These are phyloP conservation scores for Mormyrops boulengeri DNA, from an alignment of 2,797 vertebrate genomes.

Conservation along the genomic window DNA sequence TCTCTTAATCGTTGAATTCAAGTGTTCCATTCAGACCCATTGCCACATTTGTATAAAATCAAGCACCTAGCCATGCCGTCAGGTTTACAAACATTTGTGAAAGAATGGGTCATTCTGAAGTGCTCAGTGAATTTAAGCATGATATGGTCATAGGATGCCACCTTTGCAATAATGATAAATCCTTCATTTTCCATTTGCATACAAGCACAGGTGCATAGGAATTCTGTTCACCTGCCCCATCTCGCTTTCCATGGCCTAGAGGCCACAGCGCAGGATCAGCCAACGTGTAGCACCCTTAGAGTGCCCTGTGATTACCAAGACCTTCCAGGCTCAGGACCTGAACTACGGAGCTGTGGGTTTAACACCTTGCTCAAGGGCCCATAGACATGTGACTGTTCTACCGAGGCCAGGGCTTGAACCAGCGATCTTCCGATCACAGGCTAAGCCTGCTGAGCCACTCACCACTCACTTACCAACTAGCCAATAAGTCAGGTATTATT, in stretches of 20 bases:
- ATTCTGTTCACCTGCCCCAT: neutral
- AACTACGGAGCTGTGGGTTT: neutral
- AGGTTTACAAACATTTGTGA: neutral
- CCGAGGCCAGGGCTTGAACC: neutral
- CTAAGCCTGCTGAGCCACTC: neutral
- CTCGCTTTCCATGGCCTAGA: neutral
- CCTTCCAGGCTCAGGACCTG: neutral
- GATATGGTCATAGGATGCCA: neutral
- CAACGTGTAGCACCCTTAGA: neutral
- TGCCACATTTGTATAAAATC: neutral
- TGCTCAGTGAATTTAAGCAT: neutral
- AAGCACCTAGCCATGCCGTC: neutral
- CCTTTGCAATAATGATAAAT: neutral
- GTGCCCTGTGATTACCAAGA: neutral
- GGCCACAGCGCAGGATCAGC: neutral
- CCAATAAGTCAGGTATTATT: neutral
- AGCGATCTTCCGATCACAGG: neutral
- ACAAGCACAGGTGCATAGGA: neutral
- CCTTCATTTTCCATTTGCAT: neutral
- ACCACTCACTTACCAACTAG: neutral
- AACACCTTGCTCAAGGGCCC: neutral
- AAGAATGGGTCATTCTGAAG: neutral
- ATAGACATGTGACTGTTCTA: neutral
- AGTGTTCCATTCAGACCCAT: neutral
- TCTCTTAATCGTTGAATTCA: neutral